Evolutionary conservation across 2,113 vertebrate species (phyloP).

Genomic region (Emydocephalus ijimae): DNA sequence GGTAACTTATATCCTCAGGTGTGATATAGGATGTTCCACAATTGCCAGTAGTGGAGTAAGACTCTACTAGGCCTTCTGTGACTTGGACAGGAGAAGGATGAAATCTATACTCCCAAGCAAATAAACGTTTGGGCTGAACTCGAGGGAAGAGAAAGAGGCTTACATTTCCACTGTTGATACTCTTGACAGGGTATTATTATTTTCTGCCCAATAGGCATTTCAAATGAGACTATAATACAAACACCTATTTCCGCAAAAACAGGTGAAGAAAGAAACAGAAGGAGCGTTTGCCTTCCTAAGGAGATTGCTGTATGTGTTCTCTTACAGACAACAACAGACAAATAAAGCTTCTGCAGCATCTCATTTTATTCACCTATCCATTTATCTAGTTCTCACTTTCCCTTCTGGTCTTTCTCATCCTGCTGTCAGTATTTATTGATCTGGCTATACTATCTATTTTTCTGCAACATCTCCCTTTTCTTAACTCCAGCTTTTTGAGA

Average conservation of each 20-base stretch:
- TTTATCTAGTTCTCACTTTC: conserved; percentile 4
- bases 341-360: not conserved
- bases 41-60: not conserved
- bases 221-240: not conserved
- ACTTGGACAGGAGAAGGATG: not conserved
- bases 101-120: not conserved
- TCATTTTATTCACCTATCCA: conserved; percentile 17
- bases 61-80: not conserved
- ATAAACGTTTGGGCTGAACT: not conserved
- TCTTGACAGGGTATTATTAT: not conserved
- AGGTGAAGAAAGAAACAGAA: conserved; percentile 3
- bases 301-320: not conserved
- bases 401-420: not conserved
- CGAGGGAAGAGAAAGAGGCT: not conserved
- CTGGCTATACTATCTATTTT: conserved; percentile 24
- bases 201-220: not conserved
- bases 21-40: not conserved
- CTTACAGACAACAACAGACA: not conserved
- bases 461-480: conserved; percentile 17
- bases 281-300: conserved; percentile 3
- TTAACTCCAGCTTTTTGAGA: conserved; percentile 5
- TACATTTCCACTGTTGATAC: not conserved
- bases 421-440: conserved; percentile 27
- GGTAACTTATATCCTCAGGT: not conserved
- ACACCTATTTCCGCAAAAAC: not conserved